Evolutionary conservation across 2,888 invertebrate species (phyloP).

Genomic region (Eudemis profundana): DNA sequence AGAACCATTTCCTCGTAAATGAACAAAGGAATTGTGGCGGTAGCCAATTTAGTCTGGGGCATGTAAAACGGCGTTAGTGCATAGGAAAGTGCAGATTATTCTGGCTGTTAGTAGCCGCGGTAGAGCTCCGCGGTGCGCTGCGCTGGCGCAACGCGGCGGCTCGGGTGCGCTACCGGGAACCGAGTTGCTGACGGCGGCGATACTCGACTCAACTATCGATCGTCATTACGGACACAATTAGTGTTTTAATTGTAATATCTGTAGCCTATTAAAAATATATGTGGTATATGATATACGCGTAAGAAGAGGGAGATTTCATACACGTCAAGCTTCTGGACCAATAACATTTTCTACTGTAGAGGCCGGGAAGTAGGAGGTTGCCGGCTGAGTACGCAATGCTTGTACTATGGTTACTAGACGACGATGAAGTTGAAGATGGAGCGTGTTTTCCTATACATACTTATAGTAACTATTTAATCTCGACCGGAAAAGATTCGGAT

Average conservation of each 20-base stretch:
- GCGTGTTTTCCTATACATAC: too few species aligned
- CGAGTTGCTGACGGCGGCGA: slow-evolving; percentile 1
- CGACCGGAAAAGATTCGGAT: too few species aligned
- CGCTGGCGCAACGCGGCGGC: slow-evolving; percentile 21
- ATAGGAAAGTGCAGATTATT: background rate
- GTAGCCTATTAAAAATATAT: too few species aligned
- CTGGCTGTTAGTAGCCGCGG: background rate
- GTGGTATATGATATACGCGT: too few species aligned
- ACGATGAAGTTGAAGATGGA: too few species aligned
- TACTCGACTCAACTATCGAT: background rate
- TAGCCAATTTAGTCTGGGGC: background rate
- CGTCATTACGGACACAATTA: background rate
- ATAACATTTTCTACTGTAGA: too few species aligned
- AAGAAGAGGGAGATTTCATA: too few species aligned
- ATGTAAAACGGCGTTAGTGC: slow-evolving; percentile 8
- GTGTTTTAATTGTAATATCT: background rate
- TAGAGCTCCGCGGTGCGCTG: background rate
- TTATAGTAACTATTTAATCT: too few species aligned
- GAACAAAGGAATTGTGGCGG: slow-evolving; percentile 36
- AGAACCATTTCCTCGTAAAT: slow-evolving; percentile 29
- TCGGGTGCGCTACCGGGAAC: slow-evolving; percentile 36
- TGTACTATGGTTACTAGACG: too few species aligned
- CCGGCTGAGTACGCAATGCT: too few species aligned
- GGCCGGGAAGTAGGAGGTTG: too few species aligned
- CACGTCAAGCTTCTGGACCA: too few species aligned